phyloP scores from a whole-genome alignment of 2,888 invertebrate species.

The Stenodera caucasica region DNA sequence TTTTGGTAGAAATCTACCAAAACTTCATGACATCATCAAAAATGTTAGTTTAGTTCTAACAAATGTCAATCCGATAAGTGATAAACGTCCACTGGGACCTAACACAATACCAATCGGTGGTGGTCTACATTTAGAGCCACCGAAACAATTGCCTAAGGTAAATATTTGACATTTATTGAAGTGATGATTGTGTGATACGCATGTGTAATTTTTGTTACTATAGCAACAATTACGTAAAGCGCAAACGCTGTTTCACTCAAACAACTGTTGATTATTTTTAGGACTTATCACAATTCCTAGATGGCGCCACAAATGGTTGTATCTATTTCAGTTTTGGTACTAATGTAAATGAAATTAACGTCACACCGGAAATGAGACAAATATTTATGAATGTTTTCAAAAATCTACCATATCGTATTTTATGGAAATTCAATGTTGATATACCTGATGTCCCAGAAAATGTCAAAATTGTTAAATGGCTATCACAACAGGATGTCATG shows the following conservation, averaged over 20 bases:
- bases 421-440: constrained; percentile 53
- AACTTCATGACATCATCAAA: constrained; percentile 32
- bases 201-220: no score
- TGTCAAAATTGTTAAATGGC: constrained; percentile 51
- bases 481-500: constrained; percentile 51
- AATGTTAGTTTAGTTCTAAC: constrained; percentile 52
- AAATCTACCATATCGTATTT: constrained; percentile 50
- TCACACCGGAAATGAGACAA: not conserved
- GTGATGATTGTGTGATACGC: no score
- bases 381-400: not conserved
- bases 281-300: not conserved
- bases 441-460: constrained; percentile 45
- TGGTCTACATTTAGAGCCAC: constrained; percentile 51
- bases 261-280: no score
- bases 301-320: not conserved
- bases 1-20: constrained; percentile 23
- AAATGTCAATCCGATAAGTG: constrained; percentile 52
- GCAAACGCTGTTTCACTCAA: no score
- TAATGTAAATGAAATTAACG: not conserved
- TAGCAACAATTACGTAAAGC: no score
- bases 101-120: constrained; percentile 51
- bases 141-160: constrained; percentile 49
- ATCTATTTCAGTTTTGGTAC: constrained; percentile 12
- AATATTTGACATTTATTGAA: not conserved
- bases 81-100: constrained; percentile 52